Percentiles rank a stretch among this genome's conserved stretches.
phyloP scores from a whole-genome alignment of 37 sponge, comb jelly and placozoan species.

The Diacarnus erythraeanus region DNA sequence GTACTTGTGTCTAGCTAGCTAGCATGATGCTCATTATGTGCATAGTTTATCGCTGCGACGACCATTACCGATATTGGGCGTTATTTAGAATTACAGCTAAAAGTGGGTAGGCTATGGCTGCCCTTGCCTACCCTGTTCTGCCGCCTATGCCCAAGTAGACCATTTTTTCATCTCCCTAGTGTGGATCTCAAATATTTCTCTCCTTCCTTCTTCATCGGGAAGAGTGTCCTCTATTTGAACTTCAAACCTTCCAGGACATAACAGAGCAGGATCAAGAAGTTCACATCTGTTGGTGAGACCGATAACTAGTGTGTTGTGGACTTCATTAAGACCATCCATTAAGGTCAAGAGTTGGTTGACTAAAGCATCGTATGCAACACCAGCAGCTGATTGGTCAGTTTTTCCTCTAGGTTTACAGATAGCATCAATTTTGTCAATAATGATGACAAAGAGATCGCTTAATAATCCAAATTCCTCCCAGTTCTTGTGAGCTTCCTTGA shows the following conservation, averaged over 20 bases:
- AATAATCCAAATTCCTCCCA: constrained; percentile 69
- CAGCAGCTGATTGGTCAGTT: constrained; percentile 61
- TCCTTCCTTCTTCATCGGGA: constrained; percentile 79
- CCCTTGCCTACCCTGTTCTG: no score
- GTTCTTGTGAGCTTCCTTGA: constrained; percentile 34
- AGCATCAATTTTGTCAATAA: constrained; percentile 93
- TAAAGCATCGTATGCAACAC: constrained; percentile 88
- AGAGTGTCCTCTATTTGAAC: constrained; percentile 87
- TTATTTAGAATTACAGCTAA: no score
- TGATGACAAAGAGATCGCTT: constrained; percentile 91
- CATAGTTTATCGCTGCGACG: no score
- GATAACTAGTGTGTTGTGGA: constrained; percentile 80
- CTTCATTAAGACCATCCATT: constrained; percentile 63
- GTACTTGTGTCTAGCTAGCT: no score
- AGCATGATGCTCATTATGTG: no score
- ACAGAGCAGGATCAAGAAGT: constrained; percentile 83
- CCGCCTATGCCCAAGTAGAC: constrained; percentile 33
- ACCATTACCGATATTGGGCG: no score
- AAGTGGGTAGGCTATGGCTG: no score
- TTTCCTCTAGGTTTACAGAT: constrained; percentile 92
- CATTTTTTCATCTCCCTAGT: constrained; percentile 61
- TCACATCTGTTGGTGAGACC: constrained; percentile 81
- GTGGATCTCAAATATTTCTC: constrained; percentile 89
- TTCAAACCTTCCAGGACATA: constrained; percentile 88
- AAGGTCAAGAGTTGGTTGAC: constrained; percentile 88